These are phyloP conservation scores for Pholis gunnellus DNA, from an alignment of 2,113 vertebrate genomes.

Conservation along the genomic window DNA sequence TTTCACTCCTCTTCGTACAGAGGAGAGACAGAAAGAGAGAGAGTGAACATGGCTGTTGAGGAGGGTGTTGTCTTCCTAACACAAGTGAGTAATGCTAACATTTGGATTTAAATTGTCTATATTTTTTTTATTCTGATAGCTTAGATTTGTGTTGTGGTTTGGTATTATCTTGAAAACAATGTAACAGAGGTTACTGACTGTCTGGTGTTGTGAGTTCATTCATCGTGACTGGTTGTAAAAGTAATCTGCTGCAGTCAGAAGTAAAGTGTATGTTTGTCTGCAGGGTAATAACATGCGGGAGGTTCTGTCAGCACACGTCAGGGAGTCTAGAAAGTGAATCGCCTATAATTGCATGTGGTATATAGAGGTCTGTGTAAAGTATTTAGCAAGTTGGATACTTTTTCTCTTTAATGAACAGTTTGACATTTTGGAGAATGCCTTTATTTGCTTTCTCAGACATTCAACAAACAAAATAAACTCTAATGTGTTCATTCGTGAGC, in stretches of 20 bases:
- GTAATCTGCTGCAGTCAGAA: slow-evolving; percentile 5
- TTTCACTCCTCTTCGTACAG: slow-evolving; percentile 55
- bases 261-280: slow-evolving; percentile 15
- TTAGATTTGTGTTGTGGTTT: slow-evolving; percentile 10
- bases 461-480: background rate
- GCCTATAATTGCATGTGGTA: background rate
- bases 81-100: slow-evolving; percentile 88
- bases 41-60: slow-evolving; percentile 91
- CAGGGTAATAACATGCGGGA: background rate
- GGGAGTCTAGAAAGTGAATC: background rate
- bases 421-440: background rate
- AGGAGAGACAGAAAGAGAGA: slow-evolving; percentile 55
- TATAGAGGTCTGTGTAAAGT: background rate
- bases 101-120: background rate
- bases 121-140: background rate
- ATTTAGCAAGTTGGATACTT: background rate
- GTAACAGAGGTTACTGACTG: background rate
- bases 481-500: background rate
- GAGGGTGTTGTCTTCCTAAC: slow-evolving; percentile 88
- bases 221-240: slow-evolving; percentile 3
- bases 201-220: slow-evolving; percentile 15
- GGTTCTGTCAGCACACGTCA: background rate
- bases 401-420: background rate
- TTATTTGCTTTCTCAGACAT: background rate
- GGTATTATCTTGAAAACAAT: background rate